A percentile compares a stretch with the other conserved stretches of the same genome.
These are phyloP conservation scores for Sparus aurata DNA, from an alignment of 2,797 vertebrate species.

Conservation along the genomic window DNA sequence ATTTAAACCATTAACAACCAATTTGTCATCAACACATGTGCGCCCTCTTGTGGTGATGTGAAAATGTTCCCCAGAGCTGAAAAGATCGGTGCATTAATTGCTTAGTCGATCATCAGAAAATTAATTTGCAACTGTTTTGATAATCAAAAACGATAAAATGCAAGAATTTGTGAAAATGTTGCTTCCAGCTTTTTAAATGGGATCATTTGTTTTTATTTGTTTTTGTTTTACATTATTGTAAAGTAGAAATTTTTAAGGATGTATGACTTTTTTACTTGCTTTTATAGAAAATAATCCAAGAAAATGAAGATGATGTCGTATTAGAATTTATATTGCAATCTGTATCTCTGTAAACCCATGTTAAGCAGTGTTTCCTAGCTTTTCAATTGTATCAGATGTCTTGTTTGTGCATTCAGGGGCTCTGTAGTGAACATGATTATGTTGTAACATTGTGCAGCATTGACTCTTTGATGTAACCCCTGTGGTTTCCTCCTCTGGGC, in stretches of 20 bases:
- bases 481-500: too few relatives aligned
- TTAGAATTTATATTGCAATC: too few relatives aligned
- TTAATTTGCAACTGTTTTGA: background rate
- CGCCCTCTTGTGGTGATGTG: slow-evolving; percentile 30
- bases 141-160: background rate
- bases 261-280: too few relatives aligned
- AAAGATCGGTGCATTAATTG: background rate
- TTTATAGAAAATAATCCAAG: too few relatives aligned
- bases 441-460: too few relatives aligned
- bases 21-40: background rate
- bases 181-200: background rate
- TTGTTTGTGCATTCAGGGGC: too few relatives aligned
- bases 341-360: too few relatives aligned
- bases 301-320: too few relatives aligned
- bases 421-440: too few relatives aligned
- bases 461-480: too few relatives aligned
- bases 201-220: background rate
- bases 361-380: too few relatives aligned
- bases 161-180: background rate
- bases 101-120: background rate
- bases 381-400: too few relatives aligned
- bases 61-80: background rate
- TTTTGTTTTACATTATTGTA: background rate
- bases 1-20: background rate
- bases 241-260: background rate